Evolutionary conservation across 2,113 vertebrate species (phyloP).

Genomic region (Leptobrachium leishanense): DNA sequence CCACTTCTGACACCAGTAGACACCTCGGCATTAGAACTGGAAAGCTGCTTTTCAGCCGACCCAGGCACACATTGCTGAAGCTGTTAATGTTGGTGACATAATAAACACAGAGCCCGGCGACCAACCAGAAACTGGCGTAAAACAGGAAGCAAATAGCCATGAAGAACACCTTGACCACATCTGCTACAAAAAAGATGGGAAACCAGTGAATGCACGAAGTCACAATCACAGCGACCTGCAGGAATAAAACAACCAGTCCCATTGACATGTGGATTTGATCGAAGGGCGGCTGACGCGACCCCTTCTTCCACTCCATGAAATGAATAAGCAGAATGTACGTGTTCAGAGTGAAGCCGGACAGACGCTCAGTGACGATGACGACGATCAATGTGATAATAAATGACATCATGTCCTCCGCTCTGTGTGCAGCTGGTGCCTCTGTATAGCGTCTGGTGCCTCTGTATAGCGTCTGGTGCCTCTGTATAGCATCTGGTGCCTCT

Average conservation of each 20-base stretch:
- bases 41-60: slow-evolving; percentile 3
- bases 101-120: slow-evolving; percentile 14
- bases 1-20: background rate
- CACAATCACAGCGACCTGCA: background rate
- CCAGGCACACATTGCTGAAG: background rate
- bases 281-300: background rate
- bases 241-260: background rate
- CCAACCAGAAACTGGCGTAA: slow-evolving; percentile 8
- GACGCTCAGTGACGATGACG: background rate
- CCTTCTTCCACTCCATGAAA: background rate
- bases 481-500: no score
- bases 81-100: slow-evolving; percentile 8
- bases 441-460: no score
- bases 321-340: background rate
- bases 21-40: background rate
- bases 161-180: no score
- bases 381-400: background rate
- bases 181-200: no score
- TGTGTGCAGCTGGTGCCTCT: no score
- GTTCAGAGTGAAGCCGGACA: background rate
- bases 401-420: no score
- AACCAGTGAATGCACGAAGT: no score
- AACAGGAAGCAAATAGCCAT: background rate
- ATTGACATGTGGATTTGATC: background rate
- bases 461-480: no score